Percentiles rank a stretch among this genome's conserved stretches.
Evolutionary conservation across 2,888 invertebrate genomes (phyloP).

Genomic region (Helleia helle): DNA sequence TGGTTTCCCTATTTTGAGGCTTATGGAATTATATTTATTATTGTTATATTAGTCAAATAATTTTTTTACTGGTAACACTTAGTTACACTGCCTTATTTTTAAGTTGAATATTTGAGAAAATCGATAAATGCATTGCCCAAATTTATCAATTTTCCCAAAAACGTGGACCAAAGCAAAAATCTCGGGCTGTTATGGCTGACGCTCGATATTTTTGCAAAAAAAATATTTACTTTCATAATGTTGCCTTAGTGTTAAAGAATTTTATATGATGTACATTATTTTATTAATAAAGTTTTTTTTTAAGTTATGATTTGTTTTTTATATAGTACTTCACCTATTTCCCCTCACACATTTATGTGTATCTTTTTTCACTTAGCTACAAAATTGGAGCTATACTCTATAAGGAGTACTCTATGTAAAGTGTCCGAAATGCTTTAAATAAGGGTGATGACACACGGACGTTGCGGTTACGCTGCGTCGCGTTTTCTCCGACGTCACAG

Average conservation of each 20-base stretch:
- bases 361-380: too few species aligned
- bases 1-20: too few species aligned
- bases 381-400: too few species aligned
- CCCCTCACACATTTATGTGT: neutral
- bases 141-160: conserved; percentile 23
- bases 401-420: too few species aligned
- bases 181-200: conserved; percentile 65
- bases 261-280: conserved; percentile 39
- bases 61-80: too few species aligned
- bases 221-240: conserved; percentile 22
- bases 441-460: too few species aligned
- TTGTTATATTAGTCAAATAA: too few species aligned
- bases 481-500: too few species aligned
- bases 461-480: too few species aligned
- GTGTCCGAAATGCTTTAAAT: too few species aligned
- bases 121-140: conserved; percentile 26
- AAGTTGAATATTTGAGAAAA: conserved; percentile 16
- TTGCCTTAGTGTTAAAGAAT: conserved; percentile 50
- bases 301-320: conserved; percentile 47
- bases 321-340: conserved; percentile 21
- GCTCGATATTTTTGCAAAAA: conserved; percentile 67
- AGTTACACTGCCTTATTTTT: neutral
- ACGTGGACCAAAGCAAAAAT: conserved; percentile 43
- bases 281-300: conserved; percentile 66
- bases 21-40: too few species aligned